Evolutionary conservation across 2,888 invertebrate genomes (phyloP), one percentile per base, ranked within the genome.

Genomic region (Agonum fuliginosum): DNA sequence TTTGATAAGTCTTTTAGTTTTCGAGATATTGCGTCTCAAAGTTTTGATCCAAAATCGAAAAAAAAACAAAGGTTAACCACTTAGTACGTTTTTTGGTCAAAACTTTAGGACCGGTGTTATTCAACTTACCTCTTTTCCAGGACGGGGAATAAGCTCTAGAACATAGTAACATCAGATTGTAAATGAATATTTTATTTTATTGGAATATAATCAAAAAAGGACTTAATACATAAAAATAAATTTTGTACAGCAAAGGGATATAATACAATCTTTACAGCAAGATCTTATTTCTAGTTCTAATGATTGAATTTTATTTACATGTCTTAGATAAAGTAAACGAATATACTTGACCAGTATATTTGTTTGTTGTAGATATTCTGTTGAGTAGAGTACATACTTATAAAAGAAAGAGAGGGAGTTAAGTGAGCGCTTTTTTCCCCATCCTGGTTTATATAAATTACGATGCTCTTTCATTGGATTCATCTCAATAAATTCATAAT

Each of bases 181-280:
- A 54, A 54, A 54, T 54, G 54, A 54, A 54, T 54, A 19, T 54
- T 46, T 62, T 62, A 62, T 62, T 62, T 62, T 62, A 62, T 62
- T 62, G 58, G 58, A 62, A 62, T 62, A 54, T 54, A 54, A 54
- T 54, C n/a, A 62, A 30, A 30, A 62, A 27, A 62, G 22, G 30
- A 62, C 30, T 62, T 62, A 62, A 27, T 27, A 62, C 30, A 8
- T 30, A 62, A 62, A 62, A 62, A 62, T 62, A 62, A 62, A 62
- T 62, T 62, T 62, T 62, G 58, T 62, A 62, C 58, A 62, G 27
- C 58, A 12, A 46, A 2, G 37, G 20, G 17, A 12, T 62, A 62
- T 62, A 27, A 62, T 62, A 62, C 58, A 62, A 27, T 62, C 27
- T 62, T 62, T 62, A 62, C 58, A 62, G 12, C 58, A 62, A 62